Evolutionary conservation across 2,888 invertebrate genomes (phyloP).

Genomic region (Synanthedon myopaeformis): DNA sequence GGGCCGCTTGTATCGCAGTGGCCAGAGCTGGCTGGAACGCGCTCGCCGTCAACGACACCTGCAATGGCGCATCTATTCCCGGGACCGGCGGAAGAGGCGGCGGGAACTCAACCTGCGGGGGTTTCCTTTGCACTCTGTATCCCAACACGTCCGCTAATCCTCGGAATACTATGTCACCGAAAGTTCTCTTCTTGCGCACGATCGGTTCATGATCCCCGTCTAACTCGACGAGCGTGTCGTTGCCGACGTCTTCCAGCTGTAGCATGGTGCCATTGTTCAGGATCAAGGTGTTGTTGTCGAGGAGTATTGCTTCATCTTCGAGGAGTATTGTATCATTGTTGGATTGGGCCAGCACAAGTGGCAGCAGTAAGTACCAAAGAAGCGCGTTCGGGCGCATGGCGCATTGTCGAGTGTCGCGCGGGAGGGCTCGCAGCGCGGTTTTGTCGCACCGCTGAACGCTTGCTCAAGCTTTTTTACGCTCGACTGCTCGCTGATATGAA

Average conservation of each 20-base stretch:
- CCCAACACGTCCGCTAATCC: conserved; percentile 64
- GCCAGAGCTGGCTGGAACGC: conserved; percentile 23
- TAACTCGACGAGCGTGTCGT: conserved; percentile 18
- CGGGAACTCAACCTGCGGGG: conserved; percentile 44
- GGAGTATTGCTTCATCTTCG: conserved; percentile 1
- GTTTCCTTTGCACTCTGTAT: conserved; percentile 49
- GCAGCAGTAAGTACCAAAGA: conserved; percentile 22
- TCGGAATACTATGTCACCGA: conserved; percentile 61
- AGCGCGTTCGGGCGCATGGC: conserved; percentile 49
- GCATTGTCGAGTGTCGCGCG: conserved; percentile 49
- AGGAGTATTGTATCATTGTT: conserved; percentile 2
- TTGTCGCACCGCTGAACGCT: conserved; percentile 37
- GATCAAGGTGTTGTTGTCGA: conserved; percentile 4
- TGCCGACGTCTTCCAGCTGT: conserved; percentile 8
- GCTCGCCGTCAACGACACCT: conserved; percentile 25
- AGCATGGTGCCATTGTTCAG: not conserved
- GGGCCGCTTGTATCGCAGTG: conserved; percentile 13
- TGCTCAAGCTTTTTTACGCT: conserved; percentile 41
- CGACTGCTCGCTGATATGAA: conserved; percentile 11
- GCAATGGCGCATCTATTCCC: conserved; percentile 46
- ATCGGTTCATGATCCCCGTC: conserved; percentile 43
- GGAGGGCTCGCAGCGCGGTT: conserved; percentile 38
- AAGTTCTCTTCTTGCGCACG: conserved; percentile 60
- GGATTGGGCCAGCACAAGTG: conserved; percentile 7
- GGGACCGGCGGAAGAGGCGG: conserved; percentile 57